Conservation (phyloP, 2,113 vertebrate species). For the Gymnorhina tibicen region DNA sequence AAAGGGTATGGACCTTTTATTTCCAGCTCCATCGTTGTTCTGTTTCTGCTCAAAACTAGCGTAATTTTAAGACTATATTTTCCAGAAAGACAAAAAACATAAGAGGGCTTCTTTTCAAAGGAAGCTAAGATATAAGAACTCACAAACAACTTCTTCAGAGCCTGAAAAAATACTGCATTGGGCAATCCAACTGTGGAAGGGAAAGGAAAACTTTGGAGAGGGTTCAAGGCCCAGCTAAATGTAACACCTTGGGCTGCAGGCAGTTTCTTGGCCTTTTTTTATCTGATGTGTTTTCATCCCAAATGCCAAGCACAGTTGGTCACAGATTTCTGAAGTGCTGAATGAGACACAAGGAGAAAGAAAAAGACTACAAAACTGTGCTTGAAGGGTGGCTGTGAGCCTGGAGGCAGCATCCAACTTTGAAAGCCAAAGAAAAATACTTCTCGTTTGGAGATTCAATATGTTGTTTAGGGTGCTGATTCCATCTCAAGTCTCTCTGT, state of each 20-base stretch:
- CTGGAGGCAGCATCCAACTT: background rate
- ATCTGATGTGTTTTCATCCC: background rate
- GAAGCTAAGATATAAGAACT: background rate
- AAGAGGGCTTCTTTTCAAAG: background rate
- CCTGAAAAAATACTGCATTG: background rate
- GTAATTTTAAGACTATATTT: background rate
- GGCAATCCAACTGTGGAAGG: background rate
- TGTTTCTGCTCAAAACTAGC: background rate
- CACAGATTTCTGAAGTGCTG: background rate
- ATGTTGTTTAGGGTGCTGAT: background rate
- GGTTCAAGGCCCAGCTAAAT: background rate
- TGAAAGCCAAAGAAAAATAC: background rate
- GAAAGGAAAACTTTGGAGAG: background rate
- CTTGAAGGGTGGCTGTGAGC: background rate
- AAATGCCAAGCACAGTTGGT: background rate
- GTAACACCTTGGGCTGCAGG: background rate
- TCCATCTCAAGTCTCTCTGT: background rate
- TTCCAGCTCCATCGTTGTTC: background rate
- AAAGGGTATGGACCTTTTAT: background rate
- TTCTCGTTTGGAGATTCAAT: background rate
- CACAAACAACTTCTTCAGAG: background rate
- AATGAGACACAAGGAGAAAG: background rate
- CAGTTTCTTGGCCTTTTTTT: slow-evolving; percentile 18
- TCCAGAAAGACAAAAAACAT: background rate
- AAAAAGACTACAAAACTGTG: background rate